Base-by-base conservation (phyloP, 2,113 vertebrate species). In the Clarias macrocephalus region DNA sequence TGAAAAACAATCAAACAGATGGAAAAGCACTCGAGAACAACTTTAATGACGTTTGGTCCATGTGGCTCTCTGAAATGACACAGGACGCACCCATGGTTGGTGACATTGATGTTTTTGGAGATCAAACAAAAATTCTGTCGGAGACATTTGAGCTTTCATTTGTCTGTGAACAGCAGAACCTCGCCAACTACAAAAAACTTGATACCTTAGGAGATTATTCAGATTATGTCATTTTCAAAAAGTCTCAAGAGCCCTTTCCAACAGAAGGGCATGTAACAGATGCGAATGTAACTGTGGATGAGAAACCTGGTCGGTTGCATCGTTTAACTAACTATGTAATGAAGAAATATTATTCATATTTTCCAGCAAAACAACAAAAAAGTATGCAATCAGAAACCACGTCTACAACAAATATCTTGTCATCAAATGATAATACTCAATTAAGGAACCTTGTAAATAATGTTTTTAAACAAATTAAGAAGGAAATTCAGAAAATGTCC, bases 121-220 rank as follows among this genome's bases (percentile, higher is more conserved):
- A 94, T 1, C 81, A 94, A 1, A 75, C 92, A 28, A 16, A 85
- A 7, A 89, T 94, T 79, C 84, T 95, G 5, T 54, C 89, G 3
- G 85, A 92, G 95, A 37, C 85, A 11, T 76, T 66, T 25, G 72
- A 83, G 19, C 54, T 60, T 12, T 18, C 13, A 5, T 33, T 86
- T 86, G 77, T 86, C 48, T 81, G 77, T 81, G 30, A 86, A 2
- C 76, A 42, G n/a, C 63, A 80, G 54, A 52, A 72, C 8, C 25
- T 73, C n/a, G 65, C 0, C 1, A 66, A 3, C 13, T 84, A 88
- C 21, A 72, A 54, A 68, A 80, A 59, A 11, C 25, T 88, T 3
- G 56, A 62, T 30, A 10, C 0, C 15, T 60, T 30, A 42, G 77
- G 84, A 1, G 19, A 82, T 85, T 92, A 90, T 25, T 4, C 0